Evolutionary conservation across 2,797 vertebrate genomes (phyloP).

Genomic region (Gobio occitaniae): DNA sequence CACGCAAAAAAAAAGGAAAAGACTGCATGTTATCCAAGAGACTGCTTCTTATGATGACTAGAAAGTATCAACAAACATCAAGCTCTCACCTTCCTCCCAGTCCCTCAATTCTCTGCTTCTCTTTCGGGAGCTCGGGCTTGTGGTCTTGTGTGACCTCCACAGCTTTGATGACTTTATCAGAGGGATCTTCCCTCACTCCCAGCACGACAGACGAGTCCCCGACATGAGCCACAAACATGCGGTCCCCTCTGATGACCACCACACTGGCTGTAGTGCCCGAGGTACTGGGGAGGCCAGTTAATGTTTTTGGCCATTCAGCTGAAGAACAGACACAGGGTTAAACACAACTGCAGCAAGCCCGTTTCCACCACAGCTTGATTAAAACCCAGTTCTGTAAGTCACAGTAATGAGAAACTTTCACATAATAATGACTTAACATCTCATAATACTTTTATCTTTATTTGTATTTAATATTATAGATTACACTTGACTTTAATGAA

Average conservation of each 20-base stretch:
- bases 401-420: neutral
- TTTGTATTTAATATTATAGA: neutral
- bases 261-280: constrained; percentile 96
- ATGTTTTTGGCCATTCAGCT: constrained; percentile 98
- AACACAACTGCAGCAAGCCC: neutral
- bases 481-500: neutral
- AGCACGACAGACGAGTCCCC: constrained; percentile 95
- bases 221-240: constrained; percentile 96
- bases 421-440: neutral
- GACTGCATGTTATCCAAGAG: neutral
- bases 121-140: constrained; percentile 94
- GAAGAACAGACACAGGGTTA: constrained; percentile 51
- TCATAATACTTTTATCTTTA: neutral
- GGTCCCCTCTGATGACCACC: constrained; percentile 90
- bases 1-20: neutral
- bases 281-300: constrained; percentile 93
- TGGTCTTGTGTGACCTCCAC: constrained; percentile 96
- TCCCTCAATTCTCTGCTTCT: constrained; percentile 93
- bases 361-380: neutral
- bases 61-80: neutral
- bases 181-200: constrained; percentile 89
- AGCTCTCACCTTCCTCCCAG: constrained; percentile 90
- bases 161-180: constrained; percentile 87
- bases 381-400: neutral
- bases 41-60: neutral